Percentiles rank a stretch among this genome's conserved stretches.
Evolutionary conservation across 2,113 vertebrate species (phyloP).

Genomic region (Pseudopipra pipra): DNA sequence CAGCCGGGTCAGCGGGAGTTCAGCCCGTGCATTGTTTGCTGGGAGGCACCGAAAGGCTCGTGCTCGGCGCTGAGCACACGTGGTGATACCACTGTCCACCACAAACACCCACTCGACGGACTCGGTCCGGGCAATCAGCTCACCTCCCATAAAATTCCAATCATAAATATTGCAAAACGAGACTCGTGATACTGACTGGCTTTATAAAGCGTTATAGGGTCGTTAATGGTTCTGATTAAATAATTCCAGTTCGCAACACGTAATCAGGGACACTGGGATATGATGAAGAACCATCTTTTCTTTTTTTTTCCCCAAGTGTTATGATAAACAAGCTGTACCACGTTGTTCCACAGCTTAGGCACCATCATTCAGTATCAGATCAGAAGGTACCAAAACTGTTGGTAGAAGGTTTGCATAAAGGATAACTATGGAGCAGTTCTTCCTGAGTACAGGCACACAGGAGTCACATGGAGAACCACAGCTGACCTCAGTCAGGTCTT

Average conservation of each 20-base stretch:
- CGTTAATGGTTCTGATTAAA: not conserved
- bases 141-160: not conserved
- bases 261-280: not conserved
- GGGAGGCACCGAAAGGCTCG: slow-evolving; percentile 40
- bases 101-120: not conserved
- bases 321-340: not conserved
- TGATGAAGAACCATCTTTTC: not conserved
- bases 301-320: not conserved
- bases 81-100: not conserved
- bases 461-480: not conserved
- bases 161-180: not conserved
- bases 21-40: slow-evolving; percentile 50
- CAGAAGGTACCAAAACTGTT: not conserved
- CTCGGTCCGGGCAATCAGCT: not conserved
- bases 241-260: not conserved
- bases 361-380: not conserved
- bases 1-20: slow-evolving; percentile 74
- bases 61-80: not conserved
- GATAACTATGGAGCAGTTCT: not conserved
- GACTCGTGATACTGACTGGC: not conserved
- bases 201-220: not conserved
- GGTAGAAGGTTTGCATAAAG: not conserved
- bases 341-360: not conserved
- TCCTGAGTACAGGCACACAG: not conserved
- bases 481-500: not conserved